A percentile compares a stretch with the other conserved stretches of the same genome.
Conservation (phyloP, 37 sponge, comb jelly and placozoan species). For the Oscarella lobularis region DNA sequence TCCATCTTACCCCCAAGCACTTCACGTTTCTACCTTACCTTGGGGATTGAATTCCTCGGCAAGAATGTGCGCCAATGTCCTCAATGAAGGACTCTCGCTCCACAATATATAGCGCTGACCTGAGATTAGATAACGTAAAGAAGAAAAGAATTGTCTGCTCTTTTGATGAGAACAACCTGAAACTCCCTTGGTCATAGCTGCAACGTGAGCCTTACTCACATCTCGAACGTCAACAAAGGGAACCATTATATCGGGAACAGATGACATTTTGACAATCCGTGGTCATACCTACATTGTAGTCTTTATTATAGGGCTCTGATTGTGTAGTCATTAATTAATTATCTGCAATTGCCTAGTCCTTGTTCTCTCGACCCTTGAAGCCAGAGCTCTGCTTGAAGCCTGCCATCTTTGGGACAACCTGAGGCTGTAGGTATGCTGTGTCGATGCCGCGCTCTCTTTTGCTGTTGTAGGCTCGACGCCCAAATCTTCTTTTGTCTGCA, state of each 20-base stretch:
- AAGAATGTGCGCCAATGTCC: slow-evolving; percentile 34
- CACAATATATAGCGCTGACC: slow-evolving; percentile 28
- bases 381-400: no score
- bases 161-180: slow-evolving; percentile 47
- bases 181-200: slow-evolving; percentile 52
- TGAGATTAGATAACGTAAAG: background rate
- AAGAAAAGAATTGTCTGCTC: no score
- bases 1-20: no score
- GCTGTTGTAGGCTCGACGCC: slow-evolving; percentile 38
- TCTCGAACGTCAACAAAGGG: slow-evolving; percentile 69
- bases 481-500: slow-evolving; percentile 35
- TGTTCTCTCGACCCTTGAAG: no score
- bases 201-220: slow-evolving; percentile 67
- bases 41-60: slow-evolving; percentile 34
- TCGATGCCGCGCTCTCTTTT: slow-evolving; percentile 54
- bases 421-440: slow-evolving; percentile 48
- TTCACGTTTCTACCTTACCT: no score
- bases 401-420: no score
- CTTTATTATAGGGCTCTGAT: no score
- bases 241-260: background rate
- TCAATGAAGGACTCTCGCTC: slow-evolving; percentile 9
- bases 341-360: no score
- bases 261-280: slow-evolving; percentile 1
- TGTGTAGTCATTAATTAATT: no score
- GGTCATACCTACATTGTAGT: no score